These are phyloP conservation scores for Hipposideros larvatus DNA, from an alignment of 2,797 vertebrate genomes.

Conservation along the genomic window DNA sequence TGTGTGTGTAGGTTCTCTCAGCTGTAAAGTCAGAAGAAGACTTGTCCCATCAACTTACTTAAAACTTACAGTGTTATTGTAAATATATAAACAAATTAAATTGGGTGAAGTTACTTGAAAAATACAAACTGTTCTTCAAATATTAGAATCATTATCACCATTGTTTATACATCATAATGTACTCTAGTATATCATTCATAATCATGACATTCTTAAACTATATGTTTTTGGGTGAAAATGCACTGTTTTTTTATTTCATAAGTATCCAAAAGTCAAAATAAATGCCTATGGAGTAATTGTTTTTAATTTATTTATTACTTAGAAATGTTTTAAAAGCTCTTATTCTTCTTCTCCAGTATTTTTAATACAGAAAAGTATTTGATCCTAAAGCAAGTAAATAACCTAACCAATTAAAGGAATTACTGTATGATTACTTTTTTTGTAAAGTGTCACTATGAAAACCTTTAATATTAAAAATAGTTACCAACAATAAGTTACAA, in stretches of 20 bases:
- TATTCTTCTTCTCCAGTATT: background rate
- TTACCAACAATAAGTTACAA: background rate
- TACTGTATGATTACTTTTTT: background rate
- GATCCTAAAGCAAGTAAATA: background rate
- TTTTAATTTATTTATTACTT: background rate
- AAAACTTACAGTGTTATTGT: background rate
- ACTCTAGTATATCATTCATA: background rate
- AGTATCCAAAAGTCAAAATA: background rate
- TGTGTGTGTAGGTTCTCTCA: background rate
- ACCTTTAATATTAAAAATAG: background rate
- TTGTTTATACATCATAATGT: background rate
- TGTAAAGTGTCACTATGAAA: background rate
- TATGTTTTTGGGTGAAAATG: background rate
- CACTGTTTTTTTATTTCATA: background rate
- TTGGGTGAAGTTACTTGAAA: background rate
- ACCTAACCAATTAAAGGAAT: background rate
- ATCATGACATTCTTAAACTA: background rate
- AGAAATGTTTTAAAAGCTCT: slow-evolving; percentile 2
- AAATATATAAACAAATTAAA: background rate
- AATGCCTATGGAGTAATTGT: background rate
- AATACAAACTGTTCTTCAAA: background rate
- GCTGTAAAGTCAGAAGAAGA: background rate
- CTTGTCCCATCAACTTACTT: background rate
- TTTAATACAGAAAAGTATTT: background rate
- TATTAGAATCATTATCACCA: background rate